Evolutionary conservation across 2,888 invertebrate species (phyloP), one percentile per base, ranked within the genome.

Genomic region (Watsonalla binaria): DNA sequence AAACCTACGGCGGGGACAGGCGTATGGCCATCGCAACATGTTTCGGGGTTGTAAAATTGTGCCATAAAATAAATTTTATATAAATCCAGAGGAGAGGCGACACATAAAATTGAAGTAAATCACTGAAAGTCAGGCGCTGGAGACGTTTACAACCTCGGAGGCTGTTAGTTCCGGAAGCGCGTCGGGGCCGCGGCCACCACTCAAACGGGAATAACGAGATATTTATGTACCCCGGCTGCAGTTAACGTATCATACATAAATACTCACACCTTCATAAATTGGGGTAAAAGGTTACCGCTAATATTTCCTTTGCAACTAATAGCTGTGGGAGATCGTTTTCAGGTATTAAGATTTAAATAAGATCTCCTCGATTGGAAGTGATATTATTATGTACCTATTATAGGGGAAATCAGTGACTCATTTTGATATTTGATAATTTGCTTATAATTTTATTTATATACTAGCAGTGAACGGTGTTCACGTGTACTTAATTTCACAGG

Each of bases 41-140:
- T 75, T 84, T 78, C 73, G 73, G 73, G 76, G 82, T 78, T 85
- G 81, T 89, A 87, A 89, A 86, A 82, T 79, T 77, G 79, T 72
- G 64, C 80, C 78, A 80, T 86, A 86, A 88, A 88, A 86, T 88
- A 86, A 87, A 83, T 85, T 86, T 86, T 86, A 86, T 86, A 86
- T 85, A 85, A 82, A 85, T 84, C 86, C 80, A 77, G 77, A 76
- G 80, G 78, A 79, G 82, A 78, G 80, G 79, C 82, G 86, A 84
- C 86, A 87, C 88, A 89, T 89, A 90, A 90, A 90, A 88, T 87
- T 81, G 86, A 73, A 83, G 86, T 90, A 90, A 90, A 90, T 90
- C 89, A 88, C 87, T 78, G 72, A 84, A 86, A 88, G 88, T 86
- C 89, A 86, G 82, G 78, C 86, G 86, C 73, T 79, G 77, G 78